Evolutionary conservation across 2,888 invertebrate species (phyloP).

Genomic region (Rhingia rostrata): DNA sequence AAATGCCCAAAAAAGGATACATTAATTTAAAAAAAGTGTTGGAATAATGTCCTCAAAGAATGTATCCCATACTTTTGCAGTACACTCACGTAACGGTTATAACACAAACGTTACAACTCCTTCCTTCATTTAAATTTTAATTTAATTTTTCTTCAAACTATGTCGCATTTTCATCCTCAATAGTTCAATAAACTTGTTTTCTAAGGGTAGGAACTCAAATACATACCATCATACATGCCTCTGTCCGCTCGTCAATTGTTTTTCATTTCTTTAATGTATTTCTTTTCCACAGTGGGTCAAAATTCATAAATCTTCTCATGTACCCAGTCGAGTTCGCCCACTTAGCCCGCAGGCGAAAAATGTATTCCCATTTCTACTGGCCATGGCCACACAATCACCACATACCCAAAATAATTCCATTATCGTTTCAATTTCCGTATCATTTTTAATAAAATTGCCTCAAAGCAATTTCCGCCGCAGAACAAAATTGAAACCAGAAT

Average conservation of each 20-base stretch:
- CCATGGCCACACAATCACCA: slow-evolving; percentile 34
- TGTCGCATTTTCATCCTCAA: too few relatives aligned
- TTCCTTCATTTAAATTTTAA: too few relatives aligned
- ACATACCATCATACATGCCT: too few relatives aligned
- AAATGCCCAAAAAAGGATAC: too few relatives aligned
- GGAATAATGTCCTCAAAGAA: too few relatives aligned
- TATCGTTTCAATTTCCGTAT: slow-evolving; percentile 62
- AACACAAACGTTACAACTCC: too few relatives aligned
- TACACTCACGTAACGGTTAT: too few relatives aligned
- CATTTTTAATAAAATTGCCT: slow-evolving; percentile 50
- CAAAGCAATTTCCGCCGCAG: slow-evolving; percentile 53
- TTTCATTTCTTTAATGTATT: neutral
- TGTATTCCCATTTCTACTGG: slow-evolving; percentile 1
- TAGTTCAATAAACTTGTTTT: too few relatives aligned
- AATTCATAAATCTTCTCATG: slow-evolving; percentile 22
- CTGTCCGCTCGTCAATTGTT: neutral
- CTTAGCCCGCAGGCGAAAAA: slow-evolving; percentile 3
- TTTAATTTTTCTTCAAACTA: too few relatives aligned
- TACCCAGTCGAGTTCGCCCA: neutral
- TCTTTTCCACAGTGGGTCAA: neutral
- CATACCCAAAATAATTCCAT: slow-evolving; percentile 44
- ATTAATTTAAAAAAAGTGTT: too few relatives aligned
- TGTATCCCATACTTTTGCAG: too few relatives aligned
- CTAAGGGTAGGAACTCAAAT: too few relatives aligned
- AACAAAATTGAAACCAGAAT: slow-evolving; percentile 27